Evolutionary conservation across 92 coral and sea anemone species (phyloP), one percentile per base, ranked within the genome.

Genomic region (Heteractis magnifica): DNA sequence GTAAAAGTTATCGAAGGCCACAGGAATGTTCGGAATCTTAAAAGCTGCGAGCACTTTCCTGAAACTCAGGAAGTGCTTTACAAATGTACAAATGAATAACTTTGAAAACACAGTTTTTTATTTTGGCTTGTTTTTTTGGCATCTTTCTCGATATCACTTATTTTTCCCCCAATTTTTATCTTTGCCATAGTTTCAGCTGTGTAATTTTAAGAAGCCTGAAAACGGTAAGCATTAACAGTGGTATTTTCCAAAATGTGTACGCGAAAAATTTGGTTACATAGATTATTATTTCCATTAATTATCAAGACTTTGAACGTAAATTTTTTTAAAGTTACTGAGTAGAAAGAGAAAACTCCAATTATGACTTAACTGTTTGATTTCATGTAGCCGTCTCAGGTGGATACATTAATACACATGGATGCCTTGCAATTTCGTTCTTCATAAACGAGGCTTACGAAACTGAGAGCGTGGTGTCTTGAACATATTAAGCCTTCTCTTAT

Each of bases 401-500:
- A 34, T 34, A 34, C 44, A 34, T 34, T 34, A n/a, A n/a, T n/a
- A 34, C 3, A 34, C 44, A 34, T 34, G 44, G 44, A 34, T 34
- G 44, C 0, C 44, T 34, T 34, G 44, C 3, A 34, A 34, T 34
- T 34, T 49, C 70, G 77, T 20, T 81, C 75, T 14, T 65, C 56
- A n/a, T n/a, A 19, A n/a, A 56, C 73, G 73, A 6, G 11, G 73
- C 13, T 64, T 68, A 20, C 77, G 84, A 20, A 71, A 48, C n/a
- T n/a, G n/a, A 51, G 77, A 76, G 48, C 83, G 77, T 51, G 88
- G 88, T 68, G 83, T 85, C 78, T 82, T 75, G 50, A 84, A 84
- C 14, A 70, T 62, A 49, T 68, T 68, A n/a, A 78, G 72, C 73
- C 53, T 81, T 52, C 72, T 79, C 5, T 60, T 85, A 11, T 52